Conservation (phyloP, 2,888 invertebrate genomes). For the Herminia tarsipennalis region DNA sequence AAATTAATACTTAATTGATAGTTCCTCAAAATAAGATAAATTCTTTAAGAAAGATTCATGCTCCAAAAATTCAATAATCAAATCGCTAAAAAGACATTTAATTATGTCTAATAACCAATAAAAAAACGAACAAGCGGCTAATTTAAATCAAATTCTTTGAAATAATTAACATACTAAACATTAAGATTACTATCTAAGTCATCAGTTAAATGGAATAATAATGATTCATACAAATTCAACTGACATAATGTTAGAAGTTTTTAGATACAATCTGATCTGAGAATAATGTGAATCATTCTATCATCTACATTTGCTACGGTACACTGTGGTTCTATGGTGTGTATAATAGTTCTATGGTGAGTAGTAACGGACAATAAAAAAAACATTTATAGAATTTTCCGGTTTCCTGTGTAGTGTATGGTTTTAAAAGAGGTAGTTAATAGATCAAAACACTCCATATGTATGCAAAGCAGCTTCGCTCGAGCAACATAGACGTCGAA, state of each 20-base stretch:
- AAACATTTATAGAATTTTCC: not conserved
- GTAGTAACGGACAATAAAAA: constrained; percentile 3
- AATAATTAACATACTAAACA: constrained; percentile 1
- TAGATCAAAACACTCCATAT: too few relatives aligned
- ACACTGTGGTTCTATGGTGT: constrained; percentile 1
- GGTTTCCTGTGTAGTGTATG: constrained; percentile 1
- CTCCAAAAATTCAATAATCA: too few relatives aligned
- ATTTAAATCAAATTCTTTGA: too few relatives aligned
- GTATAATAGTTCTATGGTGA: constrained; percentile 1
- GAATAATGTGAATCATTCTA: constrained; percentile 10
- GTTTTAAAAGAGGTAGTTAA: too few relatives aligned
- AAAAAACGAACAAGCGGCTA: too few relatives aligned
- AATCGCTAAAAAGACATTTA: too few relatives aligned
- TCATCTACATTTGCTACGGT: constrained; percentile 6
- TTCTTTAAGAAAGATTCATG: too few relatives aligned
- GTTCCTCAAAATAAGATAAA: too few relatives aligned
- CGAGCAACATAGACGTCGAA: too few relatives aligned
- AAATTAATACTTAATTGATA: too few relatives aligned
- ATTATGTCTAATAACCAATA: too few relatives aligned
- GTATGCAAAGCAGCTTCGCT: too few relatives aligned
- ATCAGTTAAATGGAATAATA: not conserved
- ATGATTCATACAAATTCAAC: constrained; percentile 1
- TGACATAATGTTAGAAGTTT: not conserved
- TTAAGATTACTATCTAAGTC: not conserved
- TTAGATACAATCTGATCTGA: constrained; percentile 4